Percentiles rank a stretch among this genome's conserved stretches.
These are phyloP conservation scores for Maniola hyperantus DNA, from an alignment of 2,888 invertebrate species.

Conservation along the genomic window DNA sequence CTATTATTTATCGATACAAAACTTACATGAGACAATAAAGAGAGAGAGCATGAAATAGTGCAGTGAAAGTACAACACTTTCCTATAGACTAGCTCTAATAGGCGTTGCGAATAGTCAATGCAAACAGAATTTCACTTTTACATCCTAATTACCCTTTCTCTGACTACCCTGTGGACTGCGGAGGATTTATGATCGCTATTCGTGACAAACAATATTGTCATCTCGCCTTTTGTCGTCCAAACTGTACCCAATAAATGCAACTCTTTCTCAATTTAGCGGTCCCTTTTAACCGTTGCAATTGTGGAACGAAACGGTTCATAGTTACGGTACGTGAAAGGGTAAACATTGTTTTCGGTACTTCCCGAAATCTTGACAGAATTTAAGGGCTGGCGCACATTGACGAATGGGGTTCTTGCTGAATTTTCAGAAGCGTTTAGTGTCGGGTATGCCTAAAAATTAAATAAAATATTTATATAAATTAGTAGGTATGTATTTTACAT, in stretches of 20 bases:
- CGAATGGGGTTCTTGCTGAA: neutral
- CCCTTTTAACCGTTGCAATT: constrained; percentile 54
- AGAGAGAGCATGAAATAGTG: constrained; percentile 31
- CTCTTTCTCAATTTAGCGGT: constrained; percentile 73
- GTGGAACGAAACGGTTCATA: constrained; percentile 60
- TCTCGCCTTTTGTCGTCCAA: constrained; percentile 46
- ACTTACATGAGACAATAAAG: constrained; percentile 30
- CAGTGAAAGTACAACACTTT: constrained; percentile 74
- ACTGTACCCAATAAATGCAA: constrained; percentile 73
- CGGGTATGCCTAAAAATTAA: too few species aligned
- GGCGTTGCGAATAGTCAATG: constrained; percentile 65
- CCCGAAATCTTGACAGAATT: constrained; percentile 1
- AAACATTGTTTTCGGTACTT: constrained; percentile 48
- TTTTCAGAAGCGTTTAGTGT: neutral
- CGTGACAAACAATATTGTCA: constrained; percentile 51
- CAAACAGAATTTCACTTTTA: constrained; percentile 75
- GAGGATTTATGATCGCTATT: constrained; percentile 70
- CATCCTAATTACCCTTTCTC: constrained; percentile 74
- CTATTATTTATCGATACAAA: constrained; percentile 26
- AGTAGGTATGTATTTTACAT: too few species aligned
- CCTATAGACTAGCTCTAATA: constrained; percentile 46
- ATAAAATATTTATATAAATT: too few species aligned
- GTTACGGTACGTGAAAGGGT: constrained; percentile 73
- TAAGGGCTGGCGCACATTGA: constrained; percentile 9
- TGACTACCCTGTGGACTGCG: constrained; percentile 57